Percentiles rank a stretch among this genome's conserved stretches.
Evolutionary conservation across 2,888 invertebrate species (phyloP).

Genomic region (Leptinotarsa juncta): DNA sequence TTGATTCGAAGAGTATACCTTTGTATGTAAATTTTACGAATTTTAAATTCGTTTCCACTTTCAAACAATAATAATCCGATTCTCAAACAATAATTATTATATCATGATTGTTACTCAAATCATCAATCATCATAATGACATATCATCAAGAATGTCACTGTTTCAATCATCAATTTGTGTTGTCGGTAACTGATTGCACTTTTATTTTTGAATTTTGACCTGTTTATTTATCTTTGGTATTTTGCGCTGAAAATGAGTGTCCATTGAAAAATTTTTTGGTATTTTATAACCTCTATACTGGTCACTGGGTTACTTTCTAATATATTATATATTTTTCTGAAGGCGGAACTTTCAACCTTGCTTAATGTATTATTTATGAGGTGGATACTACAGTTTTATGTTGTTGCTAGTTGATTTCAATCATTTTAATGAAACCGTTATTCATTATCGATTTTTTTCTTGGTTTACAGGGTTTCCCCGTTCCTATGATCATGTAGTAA

Average conservation of each 20-base stretch:
- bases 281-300: background rate
- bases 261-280: conserved; percentile 14
- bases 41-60: too few species aligned
- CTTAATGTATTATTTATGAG: conserved; percentile 19
- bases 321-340: conserved; percentile 17
- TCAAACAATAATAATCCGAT: too few species aligned
- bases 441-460: background rate
- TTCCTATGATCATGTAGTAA: background rate
- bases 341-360: conserved; percentile 22
- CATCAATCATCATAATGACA: too few species aligned
- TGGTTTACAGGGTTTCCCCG: background rate
- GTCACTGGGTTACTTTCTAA: conserved; percentile 17
- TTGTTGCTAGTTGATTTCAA: background rate
- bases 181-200: too few species aligned
- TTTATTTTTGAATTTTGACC: too few species aligned
- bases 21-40: too few species aligned
- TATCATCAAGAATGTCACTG: too few species aligned
- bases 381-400: background rate
- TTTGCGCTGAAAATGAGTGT: background rate
- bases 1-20: too few species aligned
- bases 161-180: too few species aligned
- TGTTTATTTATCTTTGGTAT: too few species aligned
- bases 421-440: background rate
- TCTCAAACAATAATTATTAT: too few species aligned
- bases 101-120: too few species aligned